Base-by-base conservation (phyloP, 2,888 invertebrate genomes). In the Acronicta leporina region DNA sequence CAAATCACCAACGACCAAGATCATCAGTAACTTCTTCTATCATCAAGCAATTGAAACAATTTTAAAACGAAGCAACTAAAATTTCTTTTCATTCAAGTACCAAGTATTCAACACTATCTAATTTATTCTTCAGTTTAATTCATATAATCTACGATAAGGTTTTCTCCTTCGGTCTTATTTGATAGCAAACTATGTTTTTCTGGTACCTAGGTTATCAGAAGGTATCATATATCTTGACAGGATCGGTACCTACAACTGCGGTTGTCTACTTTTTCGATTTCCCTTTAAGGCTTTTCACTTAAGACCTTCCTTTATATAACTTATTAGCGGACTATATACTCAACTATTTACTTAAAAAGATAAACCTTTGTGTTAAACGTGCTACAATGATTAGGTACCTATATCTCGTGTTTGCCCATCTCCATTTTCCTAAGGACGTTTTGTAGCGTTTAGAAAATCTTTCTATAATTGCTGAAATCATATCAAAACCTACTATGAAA, bases 211-310 rank as follows among this genome's bases (percentile, higher is more conserved):
- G 5, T 25, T 5, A 25, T 5, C 25, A 25, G 5, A 25, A 25
- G 2, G 25, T 25, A 25, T 25, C n/a, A n/a, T n/a, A n/a, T n/a
- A n/a, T 25, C 25, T 25, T 25, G 25, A 25, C 25, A 25, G 25
- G 2, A 25, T 5, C 25, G 25, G 5, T 5, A 25, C 25, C n/a
- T n/a, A n/a, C n/a, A 13, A 13, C 2, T 13, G 13, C 5, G 30
- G 35, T 14, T 45, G n/a, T 20, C 47, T 30, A n/a, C n/a, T n/a
- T 49, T 49, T n/a, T 35, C 53, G 72, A 71, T 68, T 68, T 68
- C 68, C 55, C 68, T 33, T 8, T 9, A 40, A 57, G 7, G 35
- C 16, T 59, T 65, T 59, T 65, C 54, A 58, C 56, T 15, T 66
- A 60, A 53, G 43, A 40, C n/a, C 33, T 43, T 25, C 45, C 30